These are phyloP conservation scores for Suillia variegata DNA, from an alignment of 2,888 invertebrate genomes.

Conservation along the genomic window DNA sequence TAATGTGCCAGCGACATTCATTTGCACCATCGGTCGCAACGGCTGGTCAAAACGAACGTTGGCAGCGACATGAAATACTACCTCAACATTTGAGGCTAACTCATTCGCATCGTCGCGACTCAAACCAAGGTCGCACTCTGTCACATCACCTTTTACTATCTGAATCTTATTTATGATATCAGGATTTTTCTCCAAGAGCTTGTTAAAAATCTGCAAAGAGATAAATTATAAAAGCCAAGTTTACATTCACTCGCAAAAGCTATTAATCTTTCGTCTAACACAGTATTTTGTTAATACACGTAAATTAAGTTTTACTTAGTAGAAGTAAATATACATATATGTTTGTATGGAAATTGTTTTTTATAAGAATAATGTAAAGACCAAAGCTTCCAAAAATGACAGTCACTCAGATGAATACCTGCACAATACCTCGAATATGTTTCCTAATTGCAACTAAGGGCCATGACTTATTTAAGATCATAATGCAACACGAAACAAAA, in stretches of 20 bases:
- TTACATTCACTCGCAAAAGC: too few species aligned
- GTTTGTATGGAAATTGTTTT: too few species aligned
- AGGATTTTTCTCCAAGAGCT: constrained; percentile 65
- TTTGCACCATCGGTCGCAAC: constrained; percentile 77
- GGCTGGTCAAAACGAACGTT: constrained; percentile 88
- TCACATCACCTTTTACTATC: constrained; percentile 71
- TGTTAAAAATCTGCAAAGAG: constrained; percentile 63
- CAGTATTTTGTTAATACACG: too few species aligned
- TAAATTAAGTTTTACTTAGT: too few species aligned
- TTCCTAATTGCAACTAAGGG: neutral
- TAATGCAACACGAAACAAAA: neutral
- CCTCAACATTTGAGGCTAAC: constrained; percentile 68
- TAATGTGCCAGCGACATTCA: constrained; percentile 84
- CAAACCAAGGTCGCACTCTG: constrained; percentile 67
- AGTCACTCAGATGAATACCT: neutral
- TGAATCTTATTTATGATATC: constrained; percentile 67
- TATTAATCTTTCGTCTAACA: too few species aligned
- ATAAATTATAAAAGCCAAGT: constrained; percentile 1
- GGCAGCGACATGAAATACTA: constrained; percentile 86
- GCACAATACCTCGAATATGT: too few species aligned
- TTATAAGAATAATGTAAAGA: too few species aligned
- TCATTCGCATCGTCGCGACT: constrained; percentile 65
- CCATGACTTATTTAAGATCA: constrained; percentile 1
- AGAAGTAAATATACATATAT: too few species aligned
- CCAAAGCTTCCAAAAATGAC: neutral